Percentiles rank a stretch among this genome's conserved stretches.
These are phyloP conservation scores for Drosophila novamexicana DNA, from an alignment of 1,140 invertebrate species.

Conservation along the genomic window DNA sequence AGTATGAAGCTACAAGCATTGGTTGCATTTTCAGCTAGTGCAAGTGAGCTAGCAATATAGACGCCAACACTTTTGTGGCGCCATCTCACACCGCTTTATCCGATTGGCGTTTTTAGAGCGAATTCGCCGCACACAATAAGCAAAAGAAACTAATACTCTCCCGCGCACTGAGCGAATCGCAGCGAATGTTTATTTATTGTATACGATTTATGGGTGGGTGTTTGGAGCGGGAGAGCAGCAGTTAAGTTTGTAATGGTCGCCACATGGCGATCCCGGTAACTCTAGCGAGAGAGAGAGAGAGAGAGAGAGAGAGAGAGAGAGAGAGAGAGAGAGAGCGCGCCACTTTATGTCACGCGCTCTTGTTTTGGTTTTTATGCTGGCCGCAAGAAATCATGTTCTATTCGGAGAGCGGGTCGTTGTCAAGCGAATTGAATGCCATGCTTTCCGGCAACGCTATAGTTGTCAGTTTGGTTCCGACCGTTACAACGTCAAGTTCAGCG, in stretches of 20 bases:
- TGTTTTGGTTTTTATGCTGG: constrained; percentile 45
- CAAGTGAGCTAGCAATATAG: constrained; percentile 41
- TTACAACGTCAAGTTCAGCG: constrained; percentile 72
- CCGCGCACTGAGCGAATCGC: constrained; percentile 12
- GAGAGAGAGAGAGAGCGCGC: no score
- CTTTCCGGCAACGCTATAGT: constrained; percentile 20
- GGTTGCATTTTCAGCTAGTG: constrained; percentile 24
- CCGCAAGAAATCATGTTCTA: constrained; percentile 20
- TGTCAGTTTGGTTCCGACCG: constrained; percentile 70
- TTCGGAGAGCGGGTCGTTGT: constrained; percentile 4
- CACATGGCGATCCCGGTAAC: constrained; percentile 37
- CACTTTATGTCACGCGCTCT: constrained; percentile 1
- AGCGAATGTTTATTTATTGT: constrained; percentile 50
- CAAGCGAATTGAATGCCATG: constrained; percentile 36
- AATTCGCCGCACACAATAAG: constrained; percentile 68
- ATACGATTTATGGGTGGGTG: constrained; percentile 38
- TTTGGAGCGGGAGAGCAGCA: constrained; percentile 31
- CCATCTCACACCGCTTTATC: constrained; percentile 52
- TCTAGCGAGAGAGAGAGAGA: constrained; percentile 12
- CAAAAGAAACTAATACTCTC: constrained; percentile 35
- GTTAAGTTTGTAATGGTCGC: constrained; percentile 11
- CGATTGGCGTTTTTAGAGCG: constrained; percentile 75
- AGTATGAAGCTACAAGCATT: constrained; percentile 42
- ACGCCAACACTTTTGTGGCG: constrained; percentile 30
- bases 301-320: neutral